Evolutionary conservation across 2,113 vertebrate species (phyloP).

Genomic region (Pseudorasbora parva): DNA sequence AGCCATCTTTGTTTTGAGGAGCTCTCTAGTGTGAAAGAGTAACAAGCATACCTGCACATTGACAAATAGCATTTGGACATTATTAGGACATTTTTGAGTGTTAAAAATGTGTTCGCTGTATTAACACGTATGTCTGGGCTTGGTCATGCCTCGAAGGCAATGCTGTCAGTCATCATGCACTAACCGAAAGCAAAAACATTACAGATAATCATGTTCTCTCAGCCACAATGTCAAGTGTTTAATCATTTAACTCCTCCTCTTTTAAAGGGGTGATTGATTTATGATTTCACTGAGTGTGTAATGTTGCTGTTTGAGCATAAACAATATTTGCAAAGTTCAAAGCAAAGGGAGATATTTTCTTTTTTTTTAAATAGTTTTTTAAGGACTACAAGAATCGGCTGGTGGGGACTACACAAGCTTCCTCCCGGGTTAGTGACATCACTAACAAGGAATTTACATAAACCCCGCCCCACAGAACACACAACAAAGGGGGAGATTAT

Average conservation of each 20-base stretch:
- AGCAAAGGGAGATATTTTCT: too few species aligned
- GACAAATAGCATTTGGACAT: background rate
- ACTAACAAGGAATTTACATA: too few species aligned
- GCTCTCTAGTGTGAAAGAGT: conserved; percentile 55
- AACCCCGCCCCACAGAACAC: too few species aligned
- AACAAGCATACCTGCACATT: background rate
- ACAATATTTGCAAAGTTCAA: too few species aligned
- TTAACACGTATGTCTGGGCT: background rate
- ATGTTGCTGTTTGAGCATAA: too few species aligned
- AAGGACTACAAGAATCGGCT: too few species aligned
- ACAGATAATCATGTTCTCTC: background rate
- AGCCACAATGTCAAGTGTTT: background rate
- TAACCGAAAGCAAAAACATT: background rate
- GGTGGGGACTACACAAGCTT: too few species aligned
- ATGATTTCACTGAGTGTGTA: too few species aligned
- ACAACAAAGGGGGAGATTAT: too few species aligned
- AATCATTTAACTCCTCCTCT: background rate
- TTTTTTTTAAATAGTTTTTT: too few species aligned
- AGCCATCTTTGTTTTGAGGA: conserved; percentile 45
- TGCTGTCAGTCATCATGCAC: background rate
- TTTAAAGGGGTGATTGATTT: background rate
- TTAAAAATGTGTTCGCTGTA: background rate
- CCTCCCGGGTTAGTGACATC: too few species aligned
- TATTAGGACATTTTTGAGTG: background rate
- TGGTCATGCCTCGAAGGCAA: background rate